Evolutionary conservation across 37 sponge, comb jelly and placozoan genomes (phyloP).

Genomic region (Aphrocallistes beatrix): DNA sequence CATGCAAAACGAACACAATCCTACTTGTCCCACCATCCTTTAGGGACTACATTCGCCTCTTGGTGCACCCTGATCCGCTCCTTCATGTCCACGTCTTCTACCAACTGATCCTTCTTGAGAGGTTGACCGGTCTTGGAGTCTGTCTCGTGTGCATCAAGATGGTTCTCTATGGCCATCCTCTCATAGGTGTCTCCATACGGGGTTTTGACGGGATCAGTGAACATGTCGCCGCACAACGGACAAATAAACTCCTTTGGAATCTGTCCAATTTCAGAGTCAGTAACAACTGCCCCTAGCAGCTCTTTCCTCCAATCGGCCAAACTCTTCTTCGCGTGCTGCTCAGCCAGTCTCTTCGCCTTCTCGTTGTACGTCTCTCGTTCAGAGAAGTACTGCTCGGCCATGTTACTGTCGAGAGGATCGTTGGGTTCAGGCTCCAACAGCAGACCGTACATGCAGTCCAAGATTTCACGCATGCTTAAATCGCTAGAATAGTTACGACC

Average conservation of each 20-base stretch:
- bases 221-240: background rate
- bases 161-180: conserved; percentile 20
- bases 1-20: background rate
- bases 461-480: background rate
- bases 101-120: conserved; percentile 18
- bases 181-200: conserved; percentile 33
- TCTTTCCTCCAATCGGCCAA: conserved; percentile 23
- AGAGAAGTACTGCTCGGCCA: conserved; percentile 27
- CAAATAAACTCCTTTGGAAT: conserved; percentile 1
- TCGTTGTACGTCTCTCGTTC: background rate
- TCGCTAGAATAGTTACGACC: conserved; percentile 5
- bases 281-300: conserved; percentile 6
- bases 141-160: background rate
- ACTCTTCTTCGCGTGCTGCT: conserved; percentile 18
- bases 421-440: background rate
- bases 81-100: background rate
- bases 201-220: conserved; percentile 23
- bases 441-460: conserved; percentile 4
- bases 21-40: conserved; percentile 13
- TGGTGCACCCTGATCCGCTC: background rate
- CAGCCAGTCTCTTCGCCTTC: background rate
- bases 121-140: conserved; percentile 3
- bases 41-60: background rate
- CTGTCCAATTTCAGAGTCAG: conserved; percentile 10
- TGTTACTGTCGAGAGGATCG: background rate